Conservation (phyloP, 2,113 vertebrate species). For the Chroicocephalus ridibundus region DNA sequence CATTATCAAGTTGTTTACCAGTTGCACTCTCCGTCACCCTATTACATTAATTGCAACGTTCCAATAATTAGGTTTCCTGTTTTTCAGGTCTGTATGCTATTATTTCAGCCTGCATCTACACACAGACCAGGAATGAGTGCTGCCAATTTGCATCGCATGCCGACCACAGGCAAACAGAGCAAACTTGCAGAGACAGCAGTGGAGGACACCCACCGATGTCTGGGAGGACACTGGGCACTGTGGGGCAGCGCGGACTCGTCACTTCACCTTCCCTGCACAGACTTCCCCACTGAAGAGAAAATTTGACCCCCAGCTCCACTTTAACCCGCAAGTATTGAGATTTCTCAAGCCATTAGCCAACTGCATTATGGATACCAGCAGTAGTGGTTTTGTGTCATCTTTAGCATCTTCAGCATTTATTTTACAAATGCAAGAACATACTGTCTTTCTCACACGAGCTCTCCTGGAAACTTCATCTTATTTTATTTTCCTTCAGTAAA, state of each 20-base stretch:
- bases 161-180: background rate
- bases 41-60: background rate
- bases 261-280: background rate
- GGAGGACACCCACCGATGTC: background rate
- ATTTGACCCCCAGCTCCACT: background rate
- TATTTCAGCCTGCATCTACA: background rate
- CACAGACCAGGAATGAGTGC: background rate
- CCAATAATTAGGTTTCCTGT: slow-evolving; percentile 15
- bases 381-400: background rate
- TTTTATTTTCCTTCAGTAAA: background rate
- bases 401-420: background rate
- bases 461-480: background rate
- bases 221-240: background rate
- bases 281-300: background rate
- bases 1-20: background rate
- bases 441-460: background rate
- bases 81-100: background rate
- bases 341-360: background rate
- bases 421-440: background rate
- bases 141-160: background rate
- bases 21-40: background rate
- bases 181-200: background rate
- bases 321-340: background rate
- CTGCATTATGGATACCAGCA: background rate
- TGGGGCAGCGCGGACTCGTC: rapidly evolving